Conservation (phyloP, 2,888 invertebrate genomes). For the Fabriciana adippe region DNA sequence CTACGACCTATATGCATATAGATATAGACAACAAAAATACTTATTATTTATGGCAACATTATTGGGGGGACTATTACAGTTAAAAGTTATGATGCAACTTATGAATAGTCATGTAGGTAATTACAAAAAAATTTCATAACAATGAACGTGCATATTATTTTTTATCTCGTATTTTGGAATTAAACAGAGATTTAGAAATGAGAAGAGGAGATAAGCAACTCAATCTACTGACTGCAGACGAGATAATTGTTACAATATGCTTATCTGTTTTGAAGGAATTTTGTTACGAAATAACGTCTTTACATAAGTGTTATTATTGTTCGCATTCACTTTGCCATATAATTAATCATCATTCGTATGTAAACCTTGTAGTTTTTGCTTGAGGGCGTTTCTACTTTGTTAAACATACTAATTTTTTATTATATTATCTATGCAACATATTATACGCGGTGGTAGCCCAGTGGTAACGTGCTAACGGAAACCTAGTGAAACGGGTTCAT, state of each 20-base stretch:
- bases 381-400: slow-evolving; percentile 22
- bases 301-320: slow-evolving; percentile 20
- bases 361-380: slow-evolving; percentile 17
- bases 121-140: slow-evolving; percentile 30
- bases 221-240: not conserved
- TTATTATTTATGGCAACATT: not conserved
- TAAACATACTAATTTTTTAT: slow-evolving; percentile 1
- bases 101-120: slow-evolving; percentile 33
- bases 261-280: slow-evolving; percentile 14
- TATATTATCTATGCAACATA: not conserved
- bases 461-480: too few relatives aligned
- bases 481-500: too few relatives aligned
- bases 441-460: not conserved
- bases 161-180: slow-evolving; percentile 23
- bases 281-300: slow-evolving; percentile 13
- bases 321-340: slow-evolving; percentile 22
- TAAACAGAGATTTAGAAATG: slow-evolving; percentile 12
- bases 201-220: slow-evolving; percentile 11
- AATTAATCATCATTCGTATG: slow-evolving; percentile 23
- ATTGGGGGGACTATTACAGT: slow-evolving; percentile 11
- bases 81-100: slow-evolving; percentile 22
- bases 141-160: slow-evolving; percentile 15
- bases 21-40: too few relatives aligned
- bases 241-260: slow-evolving; percentile 15
- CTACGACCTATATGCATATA: too few relatives aligned